A percentile compares a stretch with the other conserved stretches of the same genome.
Evolutionary conservation across 2,797 vertebrate species (phyloP).

Genomic region (Melanotaenia parkinsoni): DNA sequence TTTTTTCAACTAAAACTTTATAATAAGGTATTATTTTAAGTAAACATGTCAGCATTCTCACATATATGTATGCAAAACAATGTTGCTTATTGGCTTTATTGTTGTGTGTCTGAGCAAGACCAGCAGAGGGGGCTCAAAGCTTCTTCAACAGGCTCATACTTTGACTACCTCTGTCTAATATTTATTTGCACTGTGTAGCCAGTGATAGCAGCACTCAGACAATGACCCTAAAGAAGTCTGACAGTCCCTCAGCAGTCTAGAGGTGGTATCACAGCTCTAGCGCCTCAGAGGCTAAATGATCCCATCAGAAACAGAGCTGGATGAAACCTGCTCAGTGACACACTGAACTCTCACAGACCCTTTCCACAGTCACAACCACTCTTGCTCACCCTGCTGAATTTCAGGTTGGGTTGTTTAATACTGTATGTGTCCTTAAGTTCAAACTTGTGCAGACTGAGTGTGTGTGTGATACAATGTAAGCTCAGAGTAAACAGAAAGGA

Average conservation of each 20-base stretch:
- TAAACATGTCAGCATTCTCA: background rate
- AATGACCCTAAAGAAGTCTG: constrained; percentile 62
- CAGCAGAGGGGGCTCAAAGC: constrained; percentile 68
- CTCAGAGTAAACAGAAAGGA: constrained; percentile 7
- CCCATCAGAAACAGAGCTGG: constrained; percentile 24
- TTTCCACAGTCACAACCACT: constrained; percentile 12
- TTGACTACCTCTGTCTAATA: background rate
- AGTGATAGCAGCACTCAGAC: constrained; percentile 56
- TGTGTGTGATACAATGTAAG: background rate
- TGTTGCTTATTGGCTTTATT: background rate
- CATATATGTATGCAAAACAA: background rate
- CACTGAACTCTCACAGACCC: constrained; percentile 65
- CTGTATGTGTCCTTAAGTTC: constrained; percentile 33
- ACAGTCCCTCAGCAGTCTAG: constrained; percentile 43
- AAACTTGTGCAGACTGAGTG: background rate
- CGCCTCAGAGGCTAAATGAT: constrained; percentile 48
- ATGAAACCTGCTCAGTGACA: constrained; percentile 46
- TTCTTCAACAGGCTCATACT: background rate
- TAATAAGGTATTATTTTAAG: background rate
- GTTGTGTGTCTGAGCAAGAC: background rate
- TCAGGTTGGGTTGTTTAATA: constrained; percentile 49
- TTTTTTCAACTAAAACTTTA: too few species aligned
- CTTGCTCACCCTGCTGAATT: constrained; percentile 27
- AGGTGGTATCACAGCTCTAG: constrained; percentile 25
- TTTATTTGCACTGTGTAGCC: constrained; percentile 17